Percentiles rank a stretch among this genome's conserved stretches.
Conservation (phyloP, 2,797 vertebrate genomes). For the Pogonophryne albipinna region DNA sequence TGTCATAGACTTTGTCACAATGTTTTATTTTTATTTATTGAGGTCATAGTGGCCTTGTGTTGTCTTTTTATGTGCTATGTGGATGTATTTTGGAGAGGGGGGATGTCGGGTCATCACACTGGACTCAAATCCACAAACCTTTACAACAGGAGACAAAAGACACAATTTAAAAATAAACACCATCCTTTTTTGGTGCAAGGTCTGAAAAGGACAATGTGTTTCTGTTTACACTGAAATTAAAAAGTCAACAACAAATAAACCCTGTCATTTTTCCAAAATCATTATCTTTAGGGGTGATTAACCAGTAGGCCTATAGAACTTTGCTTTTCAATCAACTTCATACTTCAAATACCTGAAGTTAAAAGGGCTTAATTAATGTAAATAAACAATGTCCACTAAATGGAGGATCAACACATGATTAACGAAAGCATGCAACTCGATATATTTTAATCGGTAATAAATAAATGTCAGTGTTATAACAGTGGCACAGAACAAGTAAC, state of each 20-base stretch:
- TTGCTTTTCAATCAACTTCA: not conserved
- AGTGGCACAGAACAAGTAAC: conserved; percentile 1
- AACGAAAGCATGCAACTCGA: no score
- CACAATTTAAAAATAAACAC: conserved; percentile 4
- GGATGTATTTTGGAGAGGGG: not conserved
- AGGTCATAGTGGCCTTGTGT: not conserved
- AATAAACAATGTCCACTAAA: not conserved
- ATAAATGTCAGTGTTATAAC: conserved; percentile 23
- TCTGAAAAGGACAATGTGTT: conserved; percentile 5
- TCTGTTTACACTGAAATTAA: conserved; percentile 31
- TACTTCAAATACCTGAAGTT: conserved; percentile 13
- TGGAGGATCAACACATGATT: not conserved
- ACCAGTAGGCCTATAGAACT: not conserved
- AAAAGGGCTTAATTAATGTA: not conserved
- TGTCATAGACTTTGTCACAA: not conserved
- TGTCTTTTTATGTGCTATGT: not conserved
- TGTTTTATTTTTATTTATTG: conserved; percentile 5
- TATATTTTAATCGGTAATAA: conserved; percentile 3
- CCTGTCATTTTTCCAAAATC: conserved; percentile 2
- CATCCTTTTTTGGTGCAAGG: conserved; percentile 39
- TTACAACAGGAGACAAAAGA: conserved; percentile 34
- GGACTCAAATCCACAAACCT: conserved; percentile 7
- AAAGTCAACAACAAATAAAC: conserved; percentile 15
- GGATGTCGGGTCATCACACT: conserved; percentile 13
- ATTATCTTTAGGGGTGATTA: not conserved